These are phyloP conservation scores for Callionymus lyra DNA, from an alignment of 2,113 vertebrate species.

Conservation along the genomic window DNA sequence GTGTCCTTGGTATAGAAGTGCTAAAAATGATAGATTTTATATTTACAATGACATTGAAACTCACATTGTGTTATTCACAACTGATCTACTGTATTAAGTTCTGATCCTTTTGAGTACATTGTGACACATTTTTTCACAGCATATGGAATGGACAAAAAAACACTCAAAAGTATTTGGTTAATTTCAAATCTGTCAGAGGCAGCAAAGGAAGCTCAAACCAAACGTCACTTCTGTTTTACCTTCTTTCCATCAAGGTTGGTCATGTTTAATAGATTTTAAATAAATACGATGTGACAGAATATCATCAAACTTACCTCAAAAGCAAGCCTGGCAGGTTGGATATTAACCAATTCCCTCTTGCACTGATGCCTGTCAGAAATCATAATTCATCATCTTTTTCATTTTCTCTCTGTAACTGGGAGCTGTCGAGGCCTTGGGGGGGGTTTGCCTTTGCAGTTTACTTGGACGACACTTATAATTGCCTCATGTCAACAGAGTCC, in stretches of 20 bases:
- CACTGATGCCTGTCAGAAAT: conserved; percentile 40
- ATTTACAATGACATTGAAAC: too few relatives aligned
- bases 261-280: conserved; percentile 42
- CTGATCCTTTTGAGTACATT: too few relatives aligned
- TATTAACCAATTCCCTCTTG: conserved; percentile 52
- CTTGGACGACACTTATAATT: conserved; percentile 54
- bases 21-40: too few relatives aligned
- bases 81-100: too few relatives aligned
- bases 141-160: too few relatives aligned
- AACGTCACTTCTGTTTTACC: too few relatives aligned
- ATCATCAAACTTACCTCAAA: conserved; percentile 43
- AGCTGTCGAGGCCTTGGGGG: conserved; percentile 42
- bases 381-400: conserved; percentile 53
- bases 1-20: too few relatives aligned
- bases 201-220: too few relatives aligned
- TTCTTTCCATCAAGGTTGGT: conserved; percentile 12
- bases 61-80: too few relatives aligned
- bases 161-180: too few relatives aligned
- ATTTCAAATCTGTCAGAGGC: too few relatives aligned
- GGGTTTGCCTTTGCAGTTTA: conserved; percentile 43
- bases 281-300: conserved; percentile 48
- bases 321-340: conserved; percentile 38
- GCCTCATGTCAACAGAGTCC: conserved; percentile 57
- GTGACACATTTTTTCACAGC: too few relatives aligned
- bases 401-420: conserved; percentile 50